These are phyloP conservation scores for Stenchaetothrips biformis DNA, from an alignment of 2,888 invertebrate genomes.

Conservation along the genomic window DNA sequence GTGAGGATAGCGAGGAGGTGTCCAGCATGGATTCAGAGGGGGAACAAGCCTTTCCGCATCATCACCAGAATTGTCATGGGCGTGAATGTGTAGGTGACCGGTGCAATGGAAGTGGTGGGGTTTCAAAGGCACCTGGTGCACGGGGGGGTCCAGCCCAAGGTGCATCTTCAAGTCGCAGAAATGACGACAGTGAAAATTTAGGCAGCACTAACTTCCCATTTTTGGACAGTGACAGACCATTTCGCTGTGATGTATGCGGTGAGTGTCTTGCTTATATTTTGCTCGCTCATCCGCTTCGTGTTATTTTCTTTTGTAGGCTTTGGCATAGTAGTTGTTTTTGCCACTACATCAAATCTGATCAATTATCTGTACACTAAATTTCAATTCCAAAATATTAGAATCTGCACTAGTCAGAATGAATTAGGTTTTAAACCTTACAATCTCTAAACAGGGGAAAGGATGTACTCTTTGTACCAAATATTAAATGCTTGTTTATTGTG, in stretches of 20 bases:
- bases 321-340: no score
- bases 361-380: no score
- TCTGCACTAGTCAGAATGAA: no score
- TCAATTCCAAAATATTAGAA: no score
- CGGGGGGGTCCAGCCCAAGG: neutral
- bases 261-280: neutral
- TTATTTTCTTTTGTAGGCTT: neutral
- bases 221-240: neutral
- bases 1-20: conserved; percentile 14
- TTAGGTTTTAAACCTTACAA: no score
- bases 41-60: conserved; percentile 10
- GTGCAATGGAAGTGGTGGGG: neutral
- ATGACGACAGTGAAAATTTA: neutral
- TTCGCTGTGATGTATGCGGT: conserved; percentile 15
- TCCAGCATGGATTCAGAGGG: conserved; percentile 16
- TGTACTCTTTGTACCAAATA: neutral
- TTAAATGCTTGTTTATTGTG: neutral
- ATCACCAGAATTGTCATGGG: neutral
- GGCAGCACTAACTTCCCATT: neutral
- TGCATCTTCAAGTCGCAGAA: conserved; percentile 12
- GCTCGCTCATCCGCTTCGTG: neutral
- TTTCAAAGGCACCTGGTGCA: neutral
- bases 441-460: no score
- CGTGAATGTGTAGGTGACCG: no score
- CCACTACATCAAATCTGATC: no score